These are phyloP conservation scores for Mya arenaria DNA, from an alignment of 1,140 invertebrate genomes.

Conservation along the genomic window DNA sequence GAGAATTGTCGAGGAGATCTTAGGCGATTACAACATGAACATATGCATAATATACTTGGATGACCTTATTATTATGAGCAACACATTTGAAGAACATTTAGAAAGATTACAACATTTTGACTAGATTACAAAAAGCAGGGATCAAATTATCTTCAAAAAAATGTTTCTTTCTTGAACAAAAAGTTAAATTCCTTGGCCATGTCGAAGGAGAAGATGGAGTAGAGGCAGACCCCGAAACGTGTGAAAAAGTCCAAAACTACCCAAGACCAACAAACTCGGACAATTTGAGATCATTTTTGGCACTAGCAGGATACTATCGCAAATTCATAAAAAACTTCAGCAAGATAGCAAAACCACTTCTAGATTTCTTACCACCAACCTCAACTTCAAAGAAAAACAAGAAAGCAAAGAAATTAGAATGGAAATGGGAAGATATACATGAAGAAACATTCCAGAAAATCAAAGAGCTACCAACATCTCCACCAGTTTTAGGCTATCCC, in stretches of 20 bases:
- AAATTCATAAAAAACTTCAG: conserved; percentile 10
- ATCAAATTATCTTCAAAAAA: conserved; percentile 4
- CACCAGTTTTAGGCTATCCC: background rate
- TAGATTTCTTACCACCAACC: background rate
- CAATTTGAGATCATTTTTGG: background rate
- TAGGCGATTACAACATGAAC: too few species aligned
- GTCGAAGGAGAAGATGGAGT: conserved; percentile 1
- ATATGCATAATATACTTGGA: too few species aligned
- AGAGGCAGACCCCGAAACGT: background rate
- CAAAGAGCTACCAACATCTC: background rate
- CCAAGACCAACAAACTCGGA: background rate
- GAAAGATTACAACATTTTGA: too few species aligned
- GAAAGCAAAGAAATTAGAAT: background rate
- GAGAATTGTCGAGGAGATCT: too few species aligned
- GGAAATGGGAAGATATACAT: background rate
- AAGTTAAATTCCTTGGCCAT: conserved; percentile 6
- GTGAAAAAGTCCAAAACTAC: background rate
- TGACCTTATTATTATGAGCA: too few species aligned
- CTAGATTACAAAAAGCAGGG: background rate
- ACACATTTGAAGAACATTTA: too few species aligned
- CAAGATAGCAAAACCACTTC: background rate
- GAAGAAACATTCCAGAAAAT: background rate
- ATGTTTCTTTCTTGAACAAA: background rate
- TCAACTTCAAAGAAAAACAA: background rate
- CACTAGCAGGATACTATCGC: background rate